Percentiles rank a stretch among this genome's conserved stretches.
Conservation (phyloP, 2,888 invertebrate species). For the Synanthedon formicaeformis region DNA sequence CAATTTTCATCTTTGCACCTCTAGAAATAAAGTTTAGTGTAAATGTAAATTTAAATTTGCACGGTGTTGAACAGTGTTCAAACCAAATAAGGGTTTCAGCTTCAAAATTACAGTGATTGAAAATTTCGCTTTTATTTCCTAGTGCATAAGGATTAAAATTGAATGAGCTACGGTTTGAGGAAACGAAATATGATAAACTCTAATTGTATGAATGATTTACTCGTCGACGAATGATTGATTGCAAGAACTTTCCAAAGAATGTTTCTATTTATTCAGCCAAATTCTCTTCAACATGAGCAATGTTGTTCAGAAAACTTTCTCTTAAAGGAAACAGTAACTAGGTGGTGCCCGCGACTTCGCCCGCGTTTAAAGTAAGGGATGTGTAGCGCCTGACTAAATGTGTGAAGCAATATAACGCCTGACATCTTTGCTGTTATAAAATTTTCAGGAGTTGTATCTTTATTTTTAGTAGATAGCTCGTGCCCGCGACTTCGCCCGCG, state of each 20-base stretch:
- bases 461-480: too few relatives aligned
- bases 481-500: too few relatives aligned
- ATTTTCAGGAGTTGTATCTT: too few relatives aligned
- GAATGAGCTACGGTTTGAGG: background rate
- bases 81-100: background rate
- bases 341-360: too few relatives aligned
- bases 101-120: background rate
- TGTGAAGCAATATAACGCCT: too few relatives aligned
- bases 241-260: background rate
- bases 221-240: constrained; percentile 3
- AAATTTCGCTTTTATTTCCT: background rate
- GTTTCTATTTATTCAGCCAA: background rate
- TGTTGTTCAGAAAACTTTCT: background rate
- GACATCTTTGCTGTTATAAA: too few relatives aligned
- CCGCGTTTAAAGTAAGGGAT: too few relatives aligned
- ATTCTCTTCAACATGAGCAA: background rate
- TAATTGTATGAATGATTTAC: constrained; percentile 3
- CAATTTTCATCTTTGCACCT: background rate
- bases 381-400: too few relatives aligned
- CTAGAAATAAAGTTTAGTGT: background rate
- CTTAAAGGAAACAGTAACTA: background rate
- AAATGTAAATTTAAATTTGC: background rate
- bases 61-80: background rate
- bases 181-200: background rate
- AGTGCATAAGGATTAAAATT: background rate